Evolutionary conservation across 2,888 invertebrate species (phyloP).

Genomic region (Ecdyonurus torrentis): DNA sequence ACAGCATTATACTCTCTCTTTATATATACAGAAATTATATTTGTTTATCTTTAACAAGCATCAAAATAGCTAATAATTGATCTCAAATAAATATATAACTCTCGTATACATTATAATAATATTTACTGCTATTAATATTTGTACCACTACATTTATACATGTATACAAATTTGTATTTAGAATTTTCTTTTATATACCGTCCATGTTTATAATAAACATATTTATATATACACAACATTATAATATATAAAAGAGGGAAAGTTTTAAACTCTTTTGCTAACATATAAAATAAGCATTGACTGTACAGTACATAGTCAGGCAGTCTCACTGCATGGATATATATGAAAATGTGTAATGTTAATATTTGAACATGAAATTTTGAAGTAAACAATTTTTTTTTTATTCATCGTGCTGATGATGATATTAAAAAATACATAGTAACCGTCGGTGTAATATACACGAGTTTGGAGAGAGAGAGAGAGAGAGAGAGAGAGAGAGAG

Average conservation of each 20-base stretch:
- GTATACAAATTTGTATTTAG: neutral
- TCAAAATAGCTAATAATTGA: slow-evolving; percentile 2
- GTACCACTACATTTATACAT: neutral
- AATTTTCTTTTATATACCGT: neutral
- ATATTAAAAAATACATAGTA: neutral
- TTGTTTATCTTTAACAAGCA: slow-evolving; percentile 3
- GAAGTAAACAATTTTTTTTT: neutral
- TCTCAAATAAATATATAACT: neutral
- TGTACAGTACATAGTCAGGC: neutral
- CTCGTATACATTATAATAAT: neutral
- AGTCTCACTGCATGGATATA: no score
- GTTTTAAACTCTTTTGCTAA: neutral
- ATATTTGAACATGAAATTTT: neutral
- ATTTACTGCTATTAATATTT: neutral
- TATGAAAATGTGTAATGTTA: neutral
- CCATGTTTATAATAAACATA: no score
- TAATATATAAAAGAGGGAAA: neutral
- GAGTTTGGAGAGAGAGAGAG: no score
- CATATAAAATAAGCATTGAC: neutral
- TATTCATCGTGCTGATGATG: neutral
- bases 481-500: no score
- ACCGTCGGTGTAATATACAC: neutral
- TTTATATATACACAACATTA: neutral
- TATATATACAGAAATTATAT: neutral
- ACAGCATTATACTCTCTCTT: neutral